A percentile compares a stretch with the other conserved stretches of the same genome.
Evolutionary conservation across 2,113 vertebrate genomes (phyloP).

Genomic region (Sphaerodactylus townsendi): DNA sequence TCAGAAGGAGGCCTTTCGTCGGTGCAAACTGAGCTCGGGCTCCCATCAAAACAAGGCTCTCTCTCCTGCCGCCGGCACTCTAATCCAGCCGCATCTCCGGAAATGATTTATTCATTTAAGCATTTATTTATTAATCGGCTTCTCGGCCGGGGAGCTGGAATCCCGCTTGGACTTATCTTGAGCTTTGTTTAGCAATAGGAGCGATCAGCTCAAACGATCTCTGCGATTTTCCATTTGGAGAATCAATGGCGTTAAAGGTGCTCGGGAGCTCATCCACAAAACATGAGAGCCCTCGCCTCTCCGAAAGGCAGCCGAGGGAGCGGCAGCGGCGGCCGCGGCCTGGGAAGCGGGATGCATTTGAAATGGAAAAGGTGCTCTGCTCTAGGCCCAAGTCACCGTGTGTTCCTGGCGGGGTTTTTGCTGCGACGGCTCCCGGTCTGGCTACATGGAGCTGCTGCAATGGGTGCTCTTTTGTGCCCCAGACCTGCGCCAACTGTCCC

Average conservation of each 20-base stretch:
- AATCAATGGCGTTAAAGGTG: neutral
- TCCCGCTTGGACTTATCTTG: slow-evolving; percentile 27
- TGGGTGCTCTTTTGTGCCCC: too few species aligned
- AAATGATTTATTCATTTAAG: slow-evolving; percentile 34
- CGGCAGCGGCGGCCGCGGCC: neutral
- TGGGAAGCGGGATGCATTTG: neutral
- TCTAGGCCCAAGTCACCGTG: neutral
- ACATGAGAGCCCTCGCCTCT: neutral
- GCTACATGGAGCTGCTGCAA: neutral
- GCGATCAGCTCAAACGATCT: slow-evolving; percentile 1
- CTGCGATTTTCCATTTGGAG: slow-evolving; percentile 10
- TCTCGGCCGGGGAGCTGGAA: slow-evolving; percentile 25
- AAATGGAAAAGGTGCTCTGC: neutral
- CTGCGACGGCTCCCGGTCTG: neutral
- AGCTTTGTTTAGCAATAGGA: slow-evolving; percentile 6
- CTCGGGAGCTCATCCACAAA: neutral
- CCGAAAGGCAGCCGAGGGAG: neutral
- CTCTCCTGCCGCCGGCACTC: neutral
- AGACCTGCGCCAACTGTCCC: too few species aligned
- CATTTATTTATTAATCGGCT: slow-evolving; percentile 22
- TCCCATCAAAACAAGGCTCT: neutral
- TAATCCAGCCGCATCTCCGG: neutral
- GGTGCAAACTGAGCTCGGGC: neutral
- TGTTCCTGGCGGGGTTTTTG: neutral
- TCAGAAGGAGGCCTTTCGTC: neutral